A percentile compares a stretch with the other conserved stretches of the same genome.
These are phyloP conservation scores for Blastobasis lacticolella DNA, from an alignment of 2,888 invertebrate genomes.

Conservation along the genomic window DNA sequence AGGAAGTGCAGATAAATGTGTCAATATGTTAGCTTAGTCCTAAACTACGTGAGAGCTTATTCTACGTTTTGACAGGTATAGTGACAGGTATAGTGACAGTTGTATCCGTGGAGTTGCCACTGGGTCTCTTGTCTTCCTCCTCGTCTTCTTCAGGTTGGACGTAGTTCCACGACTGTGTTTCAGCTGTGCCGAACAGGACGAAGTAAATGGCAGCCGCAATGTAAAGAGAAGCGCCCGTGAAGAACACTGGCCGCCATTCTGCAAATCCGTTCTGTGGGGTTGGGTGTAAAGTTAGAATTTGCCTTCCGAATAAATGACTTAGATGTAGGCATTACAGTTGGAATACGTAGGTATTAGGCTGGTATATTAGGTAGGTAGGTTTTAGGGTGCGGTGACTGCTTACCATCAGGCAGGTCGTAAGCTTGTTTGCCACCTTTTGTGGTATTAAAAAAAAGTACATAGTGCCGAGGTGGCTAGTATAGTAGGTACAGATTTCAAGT, in stretches of 20 bases:
- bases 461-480: too few species aligned
- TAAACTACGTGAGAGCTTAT: neutral
- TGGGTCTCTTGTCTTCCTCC: constrained; percentile 43
- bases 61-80: constrained; percentile 42
- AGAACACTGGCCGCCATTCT: constrained; percentile 83
- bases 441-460: neutral
- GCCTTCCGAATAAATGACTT: too few species aligned
- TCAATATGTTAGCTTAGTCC: too few species aligned
- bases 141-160: constrained; percentile 38
- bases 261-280: constrained; percentile 80
- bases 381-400: too few species aligned
- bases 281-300: too few species aligned
- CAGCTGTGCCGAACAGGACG: constrained; percentile 80
- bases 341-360: neutral
- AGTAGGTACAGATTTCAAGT: too few species aligned
- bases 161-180: constrained; percentile 82
- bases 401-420: too few species aligned
- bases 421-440: neutral
- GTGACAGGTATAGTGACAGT: constrained; percentile 53
- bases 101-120: constrained; percentile 37
- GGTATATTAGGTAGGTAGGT: neutral
- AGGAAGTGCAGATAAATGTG: too few species aligned
- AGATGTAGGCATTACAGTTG: too few species aligned
- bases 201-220: constrained; percentile 80
- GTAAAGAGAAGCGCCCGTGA: constrained; percentile 81